phyloP scores from a whole-genome alignment of 2,797 vertebrate species.

The Macropodus opercularis region DNA sequence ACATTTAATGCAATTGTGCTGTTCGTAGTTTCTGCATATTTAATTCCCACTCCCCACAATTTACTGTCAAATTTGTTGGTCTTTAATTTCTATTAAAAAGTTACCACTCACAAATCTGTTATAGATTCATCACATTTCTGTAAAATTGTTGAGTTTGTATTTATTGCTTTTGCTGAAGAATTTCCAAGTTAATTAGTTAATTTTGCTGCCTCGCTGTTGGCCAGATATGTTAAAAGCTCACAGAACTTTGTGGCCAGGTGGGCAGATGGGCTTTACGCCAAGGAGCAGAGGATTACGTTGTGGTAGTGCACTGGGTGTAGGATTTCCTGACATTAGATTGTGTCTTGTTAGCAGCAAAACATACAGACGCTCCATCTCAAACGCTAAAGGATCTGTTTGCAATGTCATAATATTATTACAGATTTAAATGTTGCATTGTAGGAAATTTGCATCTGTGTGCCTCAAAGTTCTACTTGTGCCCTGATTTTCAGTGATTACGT shows the following conservation, averaged over 20 bases:
- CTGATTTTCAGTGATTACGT: background rate
- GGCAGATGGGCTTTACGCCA: conserved; percentile 32
- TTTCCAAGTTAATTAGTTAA: conserved; percentile 18
- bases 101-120: conserved; percentile 16
- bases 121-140: conserved; percentile 11
- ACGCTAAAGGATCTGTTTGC: background rate
- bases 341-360: conserved; percentile 9
- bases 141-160: conserved; percentile 10
- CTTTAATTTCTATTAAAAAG: conserved; percentile 32
- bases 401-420: background rate
- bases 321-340: background rate
- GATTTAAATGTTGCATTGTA: background rate
- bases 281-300: conserved; percentile 14
- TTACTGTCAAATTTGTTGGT: conserved; percentile 27
- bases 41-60: conserved; percentile 31
- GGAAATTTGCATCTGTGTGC: background rate
- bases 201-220: conserved; percentile 19
- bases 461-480: background rate
- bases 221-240: conserved; percentile 24
- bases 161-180: conserved; percentile 27
- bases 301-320: background rate
- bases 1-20: conserved; percentile 64
- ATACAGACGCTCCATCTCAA: background rate
- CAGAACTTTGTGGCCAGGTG: conserved; percentile 24
- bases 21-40: conserved; percentile 33